Conservation (phyloP, 2,113 vertebrate species). For the Meriones unguiculatus region DNA sequence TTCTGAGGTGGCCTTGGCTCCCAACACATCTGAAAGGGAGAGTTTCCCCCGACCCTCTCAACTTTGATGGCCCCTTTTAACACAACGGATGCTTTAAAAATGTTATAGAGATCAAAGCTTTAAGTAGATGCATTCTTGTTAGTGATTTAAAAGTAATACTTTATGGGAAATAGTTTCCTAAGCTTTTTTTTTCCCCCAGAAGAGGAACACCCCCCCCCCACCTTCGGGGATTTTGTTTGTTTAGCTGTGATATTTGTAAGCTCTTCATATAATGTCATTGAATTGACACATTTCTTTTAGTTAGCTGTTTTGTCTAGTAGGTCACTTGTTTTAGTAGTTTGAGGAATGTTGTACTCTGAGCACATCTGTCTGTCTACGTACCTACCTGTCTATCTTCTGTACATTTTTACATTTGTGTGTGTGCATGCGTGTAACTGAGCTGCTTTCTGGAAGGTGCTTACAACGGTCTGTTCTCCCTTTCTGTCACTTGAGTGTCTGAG, state of each 20-base stretch:
- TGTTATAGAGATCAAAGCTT: neutral
- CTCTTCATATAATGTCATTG: neutral
- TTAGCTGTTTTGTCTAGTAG: neutral
- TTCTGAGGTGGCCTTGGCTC: neutral
- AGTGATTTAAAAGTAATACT: neutral
- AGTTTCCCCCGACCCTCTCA: neutral
- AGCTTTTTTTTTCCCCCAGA: neutral
- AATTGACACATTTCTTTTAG: neutral
- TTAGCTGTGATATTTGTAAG: neutral
- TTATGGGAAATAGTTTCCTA: conserved; percentile 17
- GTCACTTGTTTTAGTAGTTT: neutral
- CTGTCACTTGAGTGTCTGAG: neutral
- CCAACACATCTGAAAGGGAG: neutral
- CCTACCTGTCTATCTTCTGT: neutral
- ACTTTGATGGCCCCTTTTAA: neutral
- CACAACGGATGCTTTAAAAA: neutral
- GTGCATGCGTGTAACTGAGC: neutral
- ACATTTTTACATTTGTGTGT: neutral
- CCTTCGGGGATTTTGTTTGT: neutral
- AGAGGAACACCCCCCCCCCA: neutral
- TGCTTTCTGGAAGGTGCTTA: neutral
- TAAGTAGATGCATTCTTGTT: neutral
- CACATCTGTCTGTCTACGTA: too few relatives aligned
- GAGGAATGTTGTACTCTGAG: conserved; percentile 18
- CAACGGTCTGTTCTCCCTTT: neutral